Evolutionary conservation across 2,113 vertebrate species (phyloP), one percentile per base, ranked within the genome.

Genomic region (Pycnonotus jocosus): DNA sequence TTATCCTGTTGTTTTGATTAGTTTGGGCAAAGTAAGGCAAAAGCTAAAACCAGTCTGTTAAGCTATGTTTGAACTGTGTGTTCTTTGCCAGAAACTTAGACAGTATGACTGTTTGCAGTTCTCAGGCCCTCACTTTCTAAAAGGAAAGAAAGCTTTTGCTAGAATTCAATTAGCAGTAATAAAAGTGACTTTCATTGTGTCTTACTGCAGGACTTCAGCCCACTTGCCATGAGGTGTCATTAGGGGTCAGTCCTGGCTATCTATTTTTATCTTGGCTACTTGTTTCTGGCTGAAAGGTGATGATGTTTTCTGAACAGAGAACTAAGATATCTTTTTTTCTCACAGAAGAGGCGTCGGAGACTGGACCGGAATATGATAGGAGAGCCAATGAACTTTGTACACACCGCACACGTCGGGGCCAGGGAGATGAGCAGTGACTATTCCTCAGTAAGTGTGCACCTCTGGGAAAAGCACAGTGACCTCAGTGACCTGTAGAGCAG

Each of bases 321-420:
- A 20, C 9, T 58, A 18, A 54, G n/a, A 5, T 40, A n/a, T 12
- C 7, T 25, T 71, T 13, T 50, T 81, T 51, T 66, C 44, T 80
- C 24, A 7, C 0, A 99, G 98, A 98, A 99, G 97, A 98, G 98
- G 79, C 98, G 98, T 73, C 98, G 93, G 90, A 98, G 98, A 16
- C 98, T 99, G 76, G 99, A 99, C 95, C 98, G 99, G 65, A 98
- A 98, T 37, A 99, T 99, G 98, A 99, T 99, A 27, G 99, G 99
- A 57, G 98, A 99, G 73, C 99, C 99, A 12, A 99, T 98, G 95
- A 99, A 99, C 97, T 99, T 99, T 81, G 98, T 99, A 68, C 99
- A 99, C 96, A 99, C 98, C 28, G 98, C 98, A 3, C 99, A 99
- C 3, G 98, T 99, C 62, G 99, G 99, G 92, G 98, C 98, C 4